Evolutionary conservation across 2,797 vertebrate species (phyloP), one percentile per base, ranked within the genome.

Genomic region (Uromys caudimaculatus): DNA sequence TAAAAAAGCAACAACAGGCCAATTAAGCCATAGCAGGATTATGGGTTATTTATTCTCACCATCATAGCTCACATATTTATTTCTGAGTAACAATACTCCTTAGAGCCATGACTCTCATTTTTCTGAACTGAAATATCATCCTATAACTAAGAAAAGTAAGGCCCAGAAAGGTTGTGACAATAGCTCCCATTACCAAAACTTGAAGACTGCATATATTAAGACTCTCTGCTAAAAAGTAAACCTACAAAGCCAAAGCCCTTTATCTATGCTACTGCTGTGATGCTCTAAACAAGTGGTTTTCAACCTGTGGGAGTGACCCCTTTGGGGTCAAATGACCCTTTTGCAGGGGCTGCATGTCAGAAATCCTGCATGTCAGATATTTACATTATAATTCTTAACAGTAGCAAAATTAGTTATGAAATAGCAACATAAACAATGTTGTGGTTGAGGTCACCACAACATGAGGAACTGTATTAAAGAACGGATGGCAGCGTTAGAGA

Each of bases 81-180:
- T 85, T 38, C 54, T 93, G 62, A 82, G 79, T 67, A 90, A 87
- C 21, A 52, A 3, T 83, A 87, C 10, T 86, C 27, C 56, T 93
- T 92, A 90, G 12, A 71, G 60, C 73, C 50, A 92, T 13, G 41
- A 64, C 41, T 50, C 56, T 81, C 50, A 87, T 69, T 91, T 85
- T 96, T 44, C 83, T 93, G 82, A 89, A 93, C 8, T 81, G 69
- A 78, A 84, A 78, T 62, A 89, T 50, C 62, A 87, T 41, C 58
- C 95, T 47, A 76, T 2, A 88, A 54, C 4, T 64, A 93, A 94
- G 75, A 96, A 97, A 94, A 91, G 14, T 56, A 92, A 73, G 13
- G 62, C 21, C 24, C 54, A 79, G 13, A 78, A 23, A n/a, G 21
- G 3, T 92, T 89, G 79, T 52, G 21, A 92, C 41, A 93, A 77